phyloP scores from a whole-genome alignment of 2,113 vertebrate genomes.

The Connochaetes taurinus region DNA sequence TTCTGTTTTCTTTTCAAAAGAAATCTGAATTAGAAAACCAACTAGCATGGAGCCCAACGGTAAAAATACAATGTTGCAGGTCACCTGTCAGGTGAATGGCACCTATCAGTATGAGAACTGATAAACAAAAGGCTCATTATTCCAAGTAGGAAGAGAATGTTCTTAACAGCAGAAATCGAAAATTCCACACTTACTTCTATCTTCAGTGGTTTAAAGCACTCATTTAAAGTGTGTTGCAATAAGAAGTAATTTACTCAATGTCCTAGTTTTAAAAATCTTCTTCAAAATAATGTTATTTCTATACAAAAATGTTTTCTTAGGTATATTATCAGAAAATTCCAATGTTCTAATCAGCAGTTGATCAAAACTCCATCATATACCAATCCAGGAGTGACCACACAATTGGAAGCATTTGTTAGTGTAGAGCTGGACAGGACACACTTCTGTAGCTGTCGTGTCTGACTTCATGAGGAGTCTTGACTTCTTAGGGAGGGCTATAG shows the following conservation, averaged over 20 bases:
- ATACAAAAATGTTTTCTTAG: not conserved
- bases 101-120: not conserved
- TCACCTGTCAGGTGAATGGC: not conserved
- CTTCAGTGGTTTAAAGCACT: not conserved
- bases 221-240: not conserved
- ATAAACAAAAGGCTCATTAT: not conserved
- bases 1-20: not conserved
- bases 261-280: not conserved
- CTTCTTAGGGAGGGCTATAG: not conserved
- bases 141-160: not conserved
- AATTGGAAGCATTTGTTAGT: not conserved
- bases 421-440: not conserved
- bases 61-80: not conserved
- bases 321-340: not conserved
- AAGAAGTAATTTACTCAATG: not conserved
- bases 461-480: not conserved
- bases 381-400: not conserved
- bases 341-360: not conserved
- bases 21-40: not conserved
- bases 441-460: not conserved
- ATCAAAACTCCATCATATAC: not conserved
- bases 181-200: not conserved
- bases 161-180: slow-evolving; percentile 33
- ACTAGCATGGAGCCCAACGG: not conserved
- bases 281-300: not conserved